phyloP scores from a whole-genome alignment of 2,888 invertebrate genomes.

The Seira sanloemensis region DNA sequence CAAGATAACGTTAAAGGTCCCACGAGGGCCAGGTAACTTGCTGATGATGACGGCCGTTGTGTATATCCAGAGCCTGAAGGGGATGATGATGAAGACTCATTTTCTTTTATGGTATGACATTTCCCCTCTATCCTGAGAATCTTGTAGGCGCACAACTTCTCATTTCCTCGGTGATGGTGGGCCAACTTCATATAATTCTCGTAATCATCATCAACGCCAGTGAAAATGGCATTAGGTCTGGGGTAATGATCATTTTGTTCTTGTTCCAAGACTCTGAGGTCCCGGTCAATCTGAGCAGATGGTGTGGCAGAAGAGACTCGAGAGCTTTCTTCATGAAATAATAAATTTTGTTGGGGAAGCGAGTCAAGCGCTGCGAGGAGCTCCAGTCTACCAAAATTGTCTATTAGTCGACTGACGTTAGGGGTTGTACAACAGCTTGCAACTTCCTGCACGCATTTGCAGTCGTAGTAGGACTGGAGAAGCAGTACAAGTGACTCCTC shows the following conservation, averaged over 20 bases:
- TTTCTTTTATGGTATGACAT: slow-evolving; percentile 57
- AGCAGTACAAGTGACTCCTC: slow-evolving; percentile 37
- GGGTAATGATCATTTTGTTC: too few relatives aligned
- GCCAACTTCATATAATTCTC: not conserved
- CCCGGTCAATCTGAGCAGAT: too few relatives aligned
- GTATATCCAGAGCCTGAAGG: too few relatives aligned
- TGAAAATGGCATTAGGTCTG: too few relatives aligned
- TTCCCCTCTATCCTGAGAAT: slow-evolving; percentile 46
- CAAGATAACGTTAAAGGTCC: slow-evolving; percentile 56
- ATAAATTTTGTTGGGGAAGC: too few relatives aligned
- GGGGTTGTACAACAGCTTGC: slow-evolving; percentile 35
- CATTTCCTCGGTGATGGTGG: not conserved
- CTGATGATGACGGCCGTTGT: slow-evolving; percentile 7
- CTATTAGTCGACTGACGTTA: too few relatives aligned
- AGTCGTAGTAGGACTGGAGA: slow-evolving; percentile 52
- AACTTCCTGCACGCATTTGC: slow-evolving; percentile 53
- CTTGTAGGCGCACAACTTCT: slow-evolving; percentile 35
- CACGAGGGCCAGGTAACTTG: slow-evolving; percentile 52
- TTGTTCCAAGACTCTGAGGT: too few relatives aligned
- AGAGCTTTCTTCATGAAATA: too few relatives aligned
- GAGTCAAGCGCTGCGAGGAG: too few relatives aligned
- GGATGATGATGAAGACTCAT: slow-evolving; percentile 43
- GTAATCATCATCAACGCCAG: too few relatives aligned
- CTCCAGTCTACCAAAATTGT: too few relatives aligned
- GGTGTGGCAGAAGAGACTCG: too few relatives aligned